A percentile compares a stretch with the other conserved stretches of the same genome.
phyloP scores from a whole-genome alignment of 2,113 vertebrate genomes.

The Tringa solitaria region DNA sequence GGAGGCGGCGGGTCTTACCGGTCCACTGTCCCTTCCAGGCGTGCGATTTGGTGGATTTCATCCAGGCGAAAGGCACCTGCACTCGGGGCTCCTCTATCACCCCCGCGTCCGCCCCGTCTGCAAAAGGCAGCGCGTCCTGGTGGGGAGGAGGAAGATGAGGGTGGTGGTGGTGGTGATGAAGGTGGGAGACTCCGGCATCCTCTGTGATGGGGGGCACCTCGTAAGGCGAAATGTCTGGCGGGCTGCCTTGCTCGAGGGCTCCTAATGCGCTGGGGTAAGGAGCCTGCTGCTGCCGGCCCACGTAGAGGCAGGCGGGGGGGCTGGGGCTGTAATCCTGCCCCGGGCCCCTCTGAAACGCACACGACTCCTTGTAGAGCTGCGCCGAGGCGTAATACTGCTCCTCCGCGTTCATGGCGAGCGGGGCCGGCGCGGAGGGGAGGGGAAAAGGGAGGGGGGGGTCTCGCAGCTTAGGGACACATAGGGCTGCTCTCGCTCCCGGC shows the following conservation, averaged over 20 bases:
- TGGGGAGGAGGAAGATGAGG: slow-evolving; percentile 73
- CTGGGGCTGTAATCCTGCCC: slow-evolving; percentile 84
- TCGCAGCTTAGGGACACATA: slow-evolving; percentile 29
- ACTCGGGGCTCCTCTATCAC: slow-evolving; percentile 79
- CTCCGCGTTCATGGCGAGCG: slow-evolving; percentile 88
- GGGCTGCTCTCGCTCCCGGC: not conserved
- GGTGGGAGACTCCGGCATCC: slow-evolving; percentile 79
- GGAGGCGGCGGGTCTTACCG: slow-evolving; percentile 75
- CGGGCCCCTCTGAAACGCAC: slow-evolving; percentile 85
- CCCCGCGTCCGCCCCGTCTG: slow-evolving; percentile 75
- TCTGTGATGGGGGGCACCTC: slow-evolving; percentile 84
- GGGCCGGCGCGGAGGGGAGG: not conserved
- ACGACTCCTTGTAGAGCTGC: slow-evolving; percentile 92
- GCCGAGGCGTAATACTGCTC: slow-evolving; percentile 86
- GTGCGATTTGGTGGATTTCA: slow-evolving; percentile 97
- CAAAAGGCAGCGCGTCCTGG: slow-evolving; percentile 77
- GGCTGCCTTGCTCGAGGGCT: slow-evolving; percentile 80
- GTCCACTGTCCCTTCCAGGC: slow-evolving; percentile 95
- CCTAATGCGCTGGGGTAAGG: slow-evolving; percentile 76
- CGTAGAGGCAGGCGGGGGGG: slow-evolving; percentile 92
- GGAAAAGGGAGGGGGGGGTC: not conserved
- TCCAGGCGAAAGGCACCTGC: slow-evolving; percentile 94
- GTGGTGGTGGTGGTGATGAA: slow-evolving; percentile 80
- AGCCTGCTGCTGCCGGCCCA: slow-evolving; percentile 82
- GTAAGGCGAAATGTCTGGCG: slow-evolving; percentile 86